Evolutionary conservation across 2,797 vertebrate genomes (phyloP).

Genomic region (Hybognathus amarus): DNA sequence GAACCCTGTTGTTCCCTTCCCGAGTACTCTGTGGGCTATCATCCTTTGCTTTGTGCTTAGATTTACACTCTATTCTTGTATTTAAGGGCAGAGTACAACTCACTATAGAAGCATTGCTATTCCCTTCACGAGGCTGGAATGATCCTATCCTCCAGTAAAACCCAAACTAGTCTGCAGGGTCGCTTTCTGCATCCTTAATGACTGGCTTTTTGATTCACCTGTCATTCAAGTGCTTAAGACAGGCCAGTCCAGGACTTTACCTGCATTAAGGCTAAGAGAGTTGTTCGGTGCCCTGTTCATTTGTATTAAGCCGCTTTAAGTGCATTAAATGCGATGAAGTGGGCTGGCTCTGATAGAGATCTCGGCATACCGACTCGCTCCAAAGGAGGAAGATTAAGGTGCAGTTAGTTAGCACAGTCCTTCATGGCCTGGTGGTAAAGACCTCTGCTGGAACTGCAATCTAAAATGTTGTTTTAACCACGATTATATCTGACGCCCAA

Average conservation of each 20-base stretch:
- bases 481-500: slow-evolving; percentile 24
- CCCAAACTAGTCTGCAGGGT: slow-evolving; percentile 63
- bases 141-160: slow-evolving; percentile 61
- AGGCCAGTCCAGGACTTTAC: slow-evolving; percentile 62
- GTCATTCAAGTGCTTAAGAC: slow-evolving; percentile 73
- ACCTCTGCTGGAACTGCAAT: slow-evolving; percentile 28
- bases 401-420: slow-evolving; percentile 33
- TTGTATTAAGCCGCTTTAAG: slow-evolving; percentile 71
- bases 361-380: slow-evolving; percentile 15
- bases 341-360: slow-evolving; percentile 64
- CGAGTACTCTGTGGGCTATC: not conserved
- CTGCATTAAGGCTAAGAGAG: slow-evolving; percentile 56
- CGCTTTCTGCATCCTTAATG: slow-evolving; percentile 64
- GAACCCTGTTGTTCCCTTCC: slow-evolving; percentile 12
- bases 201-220: slow-evolving; percentile 69
- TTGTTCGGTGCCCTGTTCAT: slow-evolving; percentile 69
- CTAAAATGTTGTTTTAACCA: slow-evolving; percentile 16
- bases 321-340: slow-evolving; percentile 74
- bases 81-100: not conserved
- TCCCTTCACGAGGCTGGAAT: slow-evolving; percentile 60
- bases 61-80: slow-evolving; percentile 14
- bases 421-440: slow-evolving; percentile 48
- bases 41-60: slow-evolving; percentile 30
- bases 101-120: slow-evolving; percentile 53
- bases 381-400: slow-evolving; percentile 49